phyloP scores from a whole-genome alignment of 2,113 vertebrate genomes.

The Athene cunicularia region DNA sequence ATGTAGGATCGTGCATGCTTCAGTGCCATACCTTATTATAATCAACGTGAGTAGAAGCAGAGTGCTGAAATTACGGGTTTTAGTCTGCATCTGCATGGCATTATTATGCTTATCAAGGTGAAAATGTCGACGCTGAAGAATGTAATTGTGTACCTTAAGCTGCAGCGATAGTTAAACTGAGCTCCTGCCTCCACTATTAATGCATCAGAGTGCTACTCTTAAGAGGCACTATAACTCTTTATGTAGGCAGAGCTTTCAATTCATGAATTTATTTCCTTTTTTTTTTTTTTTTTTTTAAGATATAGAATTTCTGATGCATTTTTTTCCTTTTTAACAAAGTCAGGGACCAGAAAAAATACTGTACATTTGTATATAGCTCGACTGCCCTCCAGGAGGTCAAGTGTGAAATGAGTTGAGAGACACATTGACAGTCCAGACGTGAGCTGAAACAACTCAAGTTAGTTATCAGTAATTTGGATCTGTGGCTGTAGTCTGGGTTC shows the following conservation, averaged over 20 bases:
- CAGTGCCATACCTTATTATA: conserved; percentile 64
- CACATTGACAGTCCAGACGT: background rate
- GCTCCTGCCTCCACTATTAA: conserved; percentile 49
- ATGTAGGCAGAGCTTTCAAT: background rate
- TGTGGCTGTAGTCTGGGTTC: background rate
- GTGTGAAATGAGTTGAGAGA: conserved; percentile 41
- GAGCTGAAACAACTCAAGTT: background rate
- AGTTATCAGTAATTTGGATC: conserved; percentile 34
- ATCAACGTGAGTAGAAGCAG: conserved; percentile 53
- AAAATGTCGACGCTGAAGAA: conserved; percentile 58
- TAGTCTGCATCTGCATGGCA: conserved; percentile 50
- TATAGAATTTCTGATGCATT: conserved; percentile 17
- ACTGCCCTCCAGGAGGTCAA: conserved; percentile 11
- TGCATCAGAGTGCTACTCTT: conserved; percentile 33
- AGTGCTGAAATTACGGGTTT: conserved; percentile 68
- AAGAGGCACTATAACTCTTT: conserved; percentile 1
- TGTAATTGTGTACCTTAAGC: conserved; percentile 67
- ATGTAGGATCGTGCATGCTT: conserved; percentile 51
- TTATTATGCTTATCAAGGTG: conserved; percentile 72
- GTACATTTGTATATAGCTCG: background rate
- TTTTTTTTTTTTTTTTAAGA: background rate
- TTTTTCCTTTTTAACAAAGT: background rate
- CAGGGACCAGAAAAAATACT: background rate
- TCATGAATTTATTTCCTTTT: conserved; percentile 16
- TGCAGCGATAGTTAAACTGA: conserved; percentile 51